phyloP scores from a whole-genome alignment of 2,888 invertebrate genomes.

The Tetranychus truncatus region DNA sequence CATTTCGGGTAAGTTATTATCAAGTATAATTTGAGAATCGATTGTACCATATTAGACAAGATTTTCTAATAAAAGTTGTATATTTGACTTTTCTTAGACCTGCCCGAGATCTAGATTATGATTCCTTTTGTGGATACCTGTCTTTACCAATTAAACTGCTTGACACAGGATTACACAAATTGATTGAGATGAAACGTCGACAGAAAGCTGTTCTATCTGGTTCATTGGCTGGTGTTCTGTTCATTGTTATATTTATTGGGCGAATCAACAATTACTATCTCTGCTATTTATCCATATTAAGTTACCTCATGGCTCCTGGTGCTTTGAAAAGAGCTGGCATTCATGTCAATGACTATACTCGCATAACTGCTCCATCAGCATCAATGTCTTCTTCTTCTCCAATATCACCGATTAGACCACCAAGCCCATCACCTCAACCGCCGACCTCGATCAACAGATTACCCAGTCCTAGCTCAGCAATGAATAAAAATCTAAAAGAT shows the following conservation, averaged over 20 bases:
- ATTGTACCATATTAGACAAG: neutral
- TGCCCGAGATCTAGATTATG: neutral
- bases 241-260: neutral
- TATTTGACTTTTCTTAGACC: neutral
- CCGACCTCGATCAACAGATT: too few relatives aligned
- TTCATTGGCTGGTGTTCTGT: neutral
- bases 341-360: neutral
- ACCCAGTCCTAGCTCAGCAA: too few relatives aligned
- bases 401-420: too few relatives aligned
- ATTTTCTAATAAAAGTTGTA: neutral
- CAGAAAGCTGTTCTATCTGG: neutral
- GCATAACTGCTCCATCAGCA: too few relatives aligned
- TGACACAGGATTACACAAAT: neutral
- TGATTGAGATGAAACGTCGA: neutral
- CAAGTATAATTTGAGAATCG: neutral
- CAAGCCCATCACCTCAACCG: too few relatives aligned
- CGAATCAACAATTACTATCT: neutral
- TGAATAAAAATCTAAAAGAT: too few relatives aligned
- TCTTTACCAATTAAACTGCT: neutral
- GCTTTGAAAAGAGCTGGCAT: neutral
- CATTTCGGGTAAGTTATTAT: neutral
- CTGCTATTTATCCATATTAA: neutral
- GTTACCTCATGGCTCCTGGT: neutral
- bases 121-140: neutral
- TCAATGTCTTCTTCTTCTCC: too few relatives aligned